phyloP scores from a whole-genome alignment of 2,888 invertebrate genomes.

The Tipula confusa region DNA sequence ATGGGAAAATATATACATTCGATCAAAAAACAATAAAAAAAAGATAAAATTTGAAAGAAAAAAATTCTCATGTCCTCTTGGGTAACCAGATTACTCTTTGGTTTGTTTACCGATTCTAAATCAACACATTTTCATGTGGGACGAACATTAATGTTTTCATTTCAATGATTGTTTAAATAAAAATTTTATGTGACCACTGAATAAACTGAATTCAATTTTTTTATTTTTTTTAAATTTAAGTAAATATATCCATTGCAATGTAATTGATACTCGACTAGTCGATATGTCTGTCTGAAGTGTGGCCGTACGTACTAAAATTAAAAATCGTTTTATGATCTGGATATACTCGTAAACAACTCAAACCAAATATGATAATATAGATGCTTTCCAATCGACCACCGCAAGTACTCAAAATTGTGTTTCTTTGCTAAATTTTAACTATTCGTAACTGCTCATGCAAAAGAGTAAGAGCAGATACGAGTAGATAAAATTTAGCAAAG shows the following conservation, averaged over 20 bases:
- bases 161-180: not conserved
- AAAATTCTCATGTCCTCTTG: not conserved
- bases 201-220: not conserved
- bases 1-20: not conserved
- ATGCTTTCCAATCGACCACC: too few relatives aligned
- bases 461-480: too few relatives aligned
- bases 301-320: too few relatives aligned
- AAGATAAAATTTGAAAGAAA: not conserved
- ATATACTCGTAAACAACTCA: too few relatives aligned
- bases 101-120: not conserved
- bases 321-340: too few relatives aligned
- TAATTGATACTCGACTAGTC: not conserved
- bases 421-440: too few relatives aligned
- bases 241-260: not conserved
- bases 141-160: not conserved
- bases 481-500: too few relatives aligned
- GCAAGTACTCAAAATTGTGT: too few relatives aligned
- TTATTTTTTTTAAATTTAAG: not conserved
- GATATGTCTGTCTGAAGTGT: not conserved
- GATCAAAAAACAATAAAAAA: not conserved
- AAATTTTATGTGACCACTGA: slow-evolving; percentile 9
- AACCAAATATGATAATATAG: too few relatives aligned
- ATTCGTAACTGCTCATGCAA: too few relatives aligned
- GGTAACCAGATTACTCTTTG: not conserved
- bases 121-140: not conserved